Base-by-base conservation (phyloP, 2,113 vertebrate species). In the Aegotheles bennettii region DNA sequence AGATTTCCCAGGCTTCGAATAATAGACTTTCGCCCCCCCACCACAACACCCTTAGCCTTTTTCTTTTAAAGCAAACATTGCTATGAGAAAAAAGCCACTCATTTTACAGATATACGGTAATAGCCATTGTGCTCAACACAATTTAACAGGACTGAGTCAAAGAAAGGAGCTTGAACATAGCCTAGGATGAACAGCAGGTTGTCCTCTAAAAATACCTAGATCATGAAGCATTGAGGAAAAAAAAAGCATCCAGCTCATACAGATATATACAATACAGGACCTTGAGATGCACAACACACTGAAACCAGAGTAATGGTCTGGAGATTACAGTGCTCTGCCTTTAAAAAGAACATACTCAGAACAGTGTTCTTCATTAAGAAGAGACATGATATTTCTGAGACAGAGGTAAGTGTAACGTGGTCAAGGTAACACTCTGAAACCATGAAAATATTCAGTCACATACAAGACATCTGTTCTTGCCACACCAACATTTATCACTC, bases 81-180 rank as follows among this genome's bases (percentile, higher is more conserved):
- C 28, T 57, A 84, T 43, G 24, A 84, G 60, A 77, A 60, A 86
- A 94, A 87, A 85, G 31, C 7, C 65, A 54, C 11, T 63, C 3
- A 7, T 93, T 94, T 94, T 81, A 87, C 59, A 73, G 64, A 54
- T 84, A 50, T 6, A 54, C 13, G 54, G 51, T 63, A 31, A 78
- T 1, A 93, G 50, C 9, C 51, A 93, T 81, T 94, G 75, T 91
- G 26, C 42, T 90, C 59, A 80, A 86, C 29, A 67, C 70, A 88
- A 85, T 91, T 80, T 74, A 91, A 73, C 8, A 77, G 24, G 43
- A 84, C 18, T 23, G 59, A 59, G 31, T 89, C 65, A 83, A 77
- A 80, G 57, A 77, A 94, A 85, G 29, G 38, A 76, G 33, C 26
- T 88, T 67, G 84, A 90, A 94, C 90, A 89, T 74, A 80, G n/a